phyloP scores from a whole-genome alignment of 2,113 vertebrate genomes.

The Propithecus coquereli region DNA sequence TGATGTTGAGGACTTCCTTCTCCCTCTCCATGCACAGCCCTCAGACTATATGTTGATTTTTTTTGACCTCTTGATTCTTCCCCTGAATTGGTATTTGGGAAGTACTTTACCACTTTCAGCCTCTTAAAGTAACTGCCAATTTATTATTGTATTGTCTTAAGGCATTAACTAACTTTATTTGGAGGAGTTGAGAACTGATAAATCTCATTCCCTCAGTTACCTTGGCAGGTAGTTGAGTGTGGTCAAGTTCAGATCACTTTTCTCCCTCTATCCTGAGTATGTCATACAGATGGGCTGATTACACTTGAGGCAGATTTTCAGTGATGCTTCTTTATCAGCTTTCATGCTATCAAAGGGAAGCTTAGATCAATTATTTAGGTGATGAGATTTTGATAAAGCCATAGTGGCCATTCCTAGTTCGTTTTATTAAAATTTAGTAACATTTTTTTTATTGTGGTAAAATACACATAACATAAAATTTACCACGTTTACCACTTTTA shows the following conservation, averaged over 20 bases:
- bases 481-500: not conserved
- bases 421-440: not conserved
- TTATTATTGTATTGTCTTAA: not conserved
- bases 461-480: not conserved
- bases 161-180: not conserved
- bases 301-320: not conserved
- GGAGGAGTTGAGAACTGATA: not conserved
- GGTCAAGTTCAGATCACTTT: not conserved
- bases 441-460: not conserved
- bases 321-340: not conserved
- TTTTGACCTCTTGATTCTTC: not conserved
- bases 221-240: not conserved
- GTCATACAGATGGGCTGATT: not conserved
- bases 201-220: not conserved
- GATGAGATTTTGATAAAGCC: not conserved
- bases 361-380: not conserved
- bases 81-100: not conserved
- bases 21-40: not conserved
- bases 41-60: not conserved
- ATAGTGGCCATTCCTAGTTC: not conserved
- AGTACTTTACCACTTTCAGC: not conserved
- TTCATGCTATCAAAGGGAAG: not conserved
- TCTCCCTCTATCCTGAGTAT: not conserved
- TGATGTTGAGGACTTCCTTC: not conserved
- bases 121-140: not conserved